Evolutionary conservation across 2,113 vertebrate species (phyloP).

Genomic region (Canis aureus): DNA sequence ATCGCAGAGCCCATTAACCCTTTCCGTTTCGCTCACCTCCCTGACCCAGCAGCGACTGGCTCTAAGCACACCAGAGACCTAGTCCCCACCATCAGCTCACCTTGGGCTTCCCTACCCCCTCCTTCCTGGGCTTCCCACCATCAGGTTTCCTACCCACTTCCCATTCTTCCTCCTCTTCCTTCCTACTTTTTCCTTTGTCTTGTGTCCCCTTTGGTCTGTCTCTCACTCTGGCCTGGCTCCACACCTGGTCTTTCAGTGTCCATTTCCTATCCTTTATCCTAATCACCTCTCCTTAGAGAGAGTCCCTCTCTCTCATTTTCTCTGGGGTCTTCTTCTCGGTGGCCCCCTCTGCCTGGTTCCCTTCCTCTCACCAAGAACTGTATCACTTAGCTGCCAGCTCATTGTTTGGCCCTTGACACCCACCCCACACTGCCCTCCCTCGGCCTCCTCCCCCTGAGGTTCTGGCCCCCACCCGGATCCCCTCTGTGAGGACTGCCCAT

Average conservation of each 20-base stretch:
- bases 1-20: constrained; percentile 68
- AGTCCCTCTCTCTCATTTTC: neutral
- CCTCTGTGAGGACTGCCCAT: neutral
- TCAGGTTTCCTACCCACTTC: constrained; percentile 27
- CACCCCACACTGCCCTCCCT: neutral
- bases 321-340: neutral
- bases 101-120: neutral
- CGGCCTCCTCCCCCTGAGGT: neutral
- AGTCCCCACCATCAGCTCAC: neutral
- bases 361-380: neutral
- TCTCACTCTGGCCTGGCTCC: constrained; percentile 9
- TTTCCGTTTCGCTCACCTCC: constrained; percentile 15
- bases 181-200: constrained; percentile 55
- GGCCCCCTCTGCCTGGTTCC: neutral
- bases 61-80: constrained; percentile 12
- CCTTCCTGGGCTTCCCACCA: neutral
- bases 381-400: neutral
- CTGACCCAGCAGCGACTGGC: constrained; percentile 12
- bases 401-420: neutral
- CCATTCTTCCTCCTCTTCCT: neutral
- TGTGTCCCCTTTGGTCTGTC: neutral
- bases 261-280: neutral
- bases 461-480: neutral
- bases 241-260: constrained; percentile 40
- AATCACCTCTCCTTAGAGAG: neutral